Percentiles rank a stretch among this genome's conserved stretches.
phyloP scores from a whole-genome alignment of 1,140 invertebrate species.

The Uloborus diversus region DNA sequence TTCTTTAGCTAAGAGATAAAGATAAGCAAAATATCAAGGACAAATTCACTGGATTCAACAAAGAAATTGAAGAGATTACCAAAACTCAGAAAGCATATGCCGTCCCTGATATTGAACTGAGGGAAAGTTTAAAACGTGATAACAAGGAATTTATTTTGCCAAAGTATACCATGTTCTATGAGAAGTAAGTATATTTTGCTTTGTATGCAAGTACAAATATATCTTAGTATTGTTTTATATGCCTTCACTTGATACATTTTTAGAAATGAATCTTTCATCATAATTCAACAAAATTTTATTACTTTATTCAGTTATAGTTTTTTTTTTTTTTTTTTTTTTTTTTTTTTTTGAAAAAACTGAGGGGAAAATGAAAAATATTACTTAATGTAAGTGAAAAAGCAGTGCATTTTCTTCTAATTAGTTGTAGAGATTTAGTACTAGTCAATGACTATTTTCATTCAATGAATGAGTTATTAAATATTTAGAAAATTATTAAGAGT shows the following conservation, averaged over 20 bases:
- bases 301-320: too few species aligned
- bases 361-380: too few species aligned
- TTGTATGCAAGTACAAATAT: background rate
- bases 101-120: conserved; percentile 88
- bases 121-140: conserved; percentile 82
- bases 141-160: conserved; percentile 87
- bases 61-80: conserved; percentile 89
- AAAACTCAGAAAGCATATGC: conserved; percentile 89
- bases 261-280: background rate
- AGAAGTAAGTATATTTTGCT: conserved; percentile 54
- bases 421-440: too few species aligned
- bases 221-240: background rate
- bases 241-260: background rate
- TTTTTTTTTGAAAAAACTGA: too few species aligned
- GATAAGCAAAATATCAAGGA: conserved; percentile 93
- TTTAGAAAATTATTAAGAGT: too few species aligned
- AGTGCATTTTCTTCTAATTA: too few species aligned
- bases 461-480: too few species aligned
- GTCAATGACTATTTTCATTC: too few species aligned
- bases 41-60: conserved; percentile 91
- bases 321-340: background rate
- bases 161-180: conserved; percentile 72
- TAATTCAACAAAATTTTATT: too few species aligned
- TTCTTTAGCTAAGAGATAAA: conserved; percentile 81
- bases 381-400: too few species aligned